Evolutionary conservation across 2,113 vertebrate species (phyloP).

Genomic region (Sapayoa aenigma): DNA sequence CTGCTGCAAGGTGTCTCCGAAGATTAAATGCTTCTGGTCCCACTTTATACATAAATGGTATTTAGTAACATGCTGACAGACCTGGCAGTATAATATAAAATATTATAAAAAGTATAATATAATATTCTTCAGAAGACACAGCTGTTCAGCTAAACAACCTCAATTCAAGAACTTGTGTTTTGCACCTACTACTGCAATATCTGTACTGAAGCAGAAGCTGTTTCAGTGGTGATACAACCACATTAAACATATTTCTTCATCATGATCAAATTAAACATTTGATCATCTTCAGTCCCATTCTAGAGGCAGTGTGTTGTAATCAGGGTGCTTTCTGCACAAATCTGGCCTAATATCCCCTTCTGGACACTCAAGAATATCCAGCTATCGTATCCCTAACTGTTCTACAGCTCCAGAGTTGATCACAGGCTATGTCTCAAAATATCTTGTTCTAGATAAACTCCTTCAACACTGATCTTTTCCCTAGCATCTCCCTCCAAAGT

Average conservation of each 20-base stretch:
- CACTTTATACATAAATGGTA: neutral
- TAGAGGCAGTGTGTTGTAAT: neutral
- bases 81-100: neutral
- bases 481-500: neutral
- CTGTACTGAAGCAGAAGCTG: neutral
- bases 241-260: neutral
- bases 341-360: neutral
- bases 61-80: neutral
- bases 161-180: neutral
- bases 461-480: neutral
- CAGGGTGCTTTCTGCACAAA: neutral
- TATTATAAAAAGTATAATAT: too few relatives aligned
- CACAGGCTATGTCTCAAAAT: fast-evolving
- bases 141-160: neutral
- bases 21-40: neutral
- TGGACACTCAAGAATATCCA: neutral
- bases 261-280: neutral
- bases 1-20: neutral
- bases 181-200: neutral
- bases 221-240: neutral
- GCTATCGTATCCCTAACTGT: neutral
- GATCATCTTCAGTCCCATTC: neutral
- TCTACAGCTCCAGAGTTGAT: neutral
- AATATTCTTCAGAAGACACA: neutral
- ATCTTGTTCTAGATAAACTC: neutral